phyloP scores from a whole-genome alignment of 2,797 vertebrate species.

The Amphiprion clarkii region DNA sequence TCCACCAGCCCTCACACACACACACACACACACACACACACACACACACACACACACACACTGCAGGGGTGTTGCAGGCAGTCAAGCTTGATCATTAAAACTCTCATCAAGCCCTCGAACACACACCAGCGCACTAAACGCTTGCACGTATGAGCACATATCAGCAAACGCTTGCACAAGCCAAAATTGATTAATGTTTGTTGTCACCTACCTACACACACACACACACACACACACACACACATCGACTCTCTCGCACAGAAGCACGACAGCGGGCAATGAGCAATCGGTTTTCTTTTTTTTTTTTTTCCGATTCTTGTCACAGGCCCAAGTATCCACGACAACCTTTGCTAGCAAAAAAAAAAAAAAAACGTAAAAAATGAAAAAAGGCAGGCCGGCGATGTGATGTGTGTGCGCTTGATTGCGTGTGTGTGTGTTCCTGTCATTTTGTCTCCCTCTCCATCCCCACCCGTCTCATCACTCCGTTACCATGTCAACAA shows the following conservation, averaged over 20 bases:
- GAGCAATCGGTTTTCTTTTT: slow-evolving; percentile 52
- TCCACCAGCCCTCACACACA: slow-evolving; percentile 35
- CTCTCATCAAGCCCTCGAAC: slow-evolving; percentile 34
- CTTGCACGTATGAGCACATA: slow-evolving; percentile 26
- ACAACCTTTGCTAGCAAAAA: slow-evolving; percentile 30
- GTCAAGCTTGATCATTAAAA: slow-evolving; percentile 52
- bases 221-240: background rate
- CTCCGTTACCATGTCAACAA: slow-evolving; percentile 83
- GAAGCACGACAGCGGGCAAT: slow-evolving; percentile 37
- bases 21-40: slow-evolving; percentile 5
- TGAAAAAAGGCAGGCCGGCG: slow-evolving; percentile 22
- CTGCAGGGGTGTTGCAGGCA: slow-evolving; percentile 39
- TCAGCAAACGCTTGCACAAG: slow-evolving; percentile 24
- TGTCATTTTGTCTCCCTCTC: slow-evolving; percentile 43
- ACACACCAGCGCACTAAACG: slow-evolving; percentile 23
- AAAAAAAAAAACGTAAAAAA: background rate
- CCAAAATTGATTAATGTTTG: slow-evolving; percentile 50
- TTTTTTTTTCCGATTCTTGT: slow-evolving; percentile 48
- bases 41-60: background rate
- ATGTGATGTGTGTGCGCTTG: slow-evolving; percentile 23
- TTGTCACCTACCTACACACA: slow-evolving; percentile 36
- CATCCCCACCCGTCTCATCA: slow-evolving; percentile 51
- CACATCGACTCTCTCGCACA: slow-evolving; percentile 17
- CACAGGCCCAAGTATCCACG: slow-evolving; percentile 59
- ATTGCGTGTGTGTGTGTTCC: slow-evolving; percentile 13